These are phyloP conservation scores for Lepus americanus DNA, from an alignment of 2,113 vertebrate genomes.

Conservation along the genomic window DNA sequence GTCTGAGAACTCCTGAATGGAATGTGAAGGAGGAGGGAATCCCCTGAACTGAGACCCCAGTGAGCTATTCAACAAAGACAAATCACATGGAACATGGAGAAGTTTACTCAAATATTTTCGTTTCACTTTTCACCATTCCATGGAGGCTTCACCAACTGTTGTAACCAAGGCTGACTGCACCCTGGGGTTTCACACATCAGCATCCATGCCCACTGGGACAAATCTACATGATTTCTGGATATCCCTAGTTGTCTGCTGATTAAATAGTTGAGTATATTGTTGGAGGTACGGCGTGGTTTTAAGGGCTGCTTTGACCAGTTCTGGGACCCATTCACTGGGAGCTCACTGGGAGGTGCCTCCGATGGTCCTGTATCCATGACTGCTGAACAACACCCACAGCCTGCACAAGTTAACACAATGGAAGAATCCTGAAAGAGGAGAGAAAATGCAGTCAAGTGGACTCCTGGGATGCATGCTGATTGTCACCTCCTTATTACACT, in stretches of 20 bases:
- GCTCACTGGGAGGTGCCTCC: background rate
- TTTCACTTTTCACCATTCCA: background rate
- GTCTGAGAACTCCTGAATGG: background rate
- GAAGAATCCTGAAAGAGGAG: background rate
- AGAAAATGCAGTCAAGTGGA: background rate
- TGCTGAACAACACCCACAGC: background rate
- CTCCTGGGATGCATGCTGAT: background rate
- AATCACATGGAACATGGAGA: background rate
- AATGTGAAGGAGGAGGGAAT: background rate
- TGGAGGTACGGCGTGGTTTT: background rate
- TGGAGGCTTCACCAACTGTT: background rate
- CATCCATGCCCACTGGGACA: slow-evolving; percentile 5
- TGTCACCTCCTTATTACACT: background rate
- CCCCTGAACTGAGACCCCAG: background rate
- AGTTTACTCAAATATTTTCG: background rate
- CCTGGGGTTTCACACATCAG: background rate
- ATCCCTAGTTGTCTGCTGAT: background rate
- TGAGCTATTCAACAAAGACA: background rate
- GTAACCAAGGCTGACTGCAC: background rate
- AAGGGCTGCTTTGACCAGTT: background rate
- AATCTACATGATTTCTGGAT: background rate
- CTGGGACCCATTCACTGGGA: background rate
- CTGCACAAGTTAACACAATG: background rate
- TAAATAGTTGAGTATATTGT: background rate
- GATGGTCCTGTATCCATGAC: background rate